Base-by-base conservation (phyloP, 1,140 invertebrate genomes). In the Aphaenogaster ashmeadi region DNA sequence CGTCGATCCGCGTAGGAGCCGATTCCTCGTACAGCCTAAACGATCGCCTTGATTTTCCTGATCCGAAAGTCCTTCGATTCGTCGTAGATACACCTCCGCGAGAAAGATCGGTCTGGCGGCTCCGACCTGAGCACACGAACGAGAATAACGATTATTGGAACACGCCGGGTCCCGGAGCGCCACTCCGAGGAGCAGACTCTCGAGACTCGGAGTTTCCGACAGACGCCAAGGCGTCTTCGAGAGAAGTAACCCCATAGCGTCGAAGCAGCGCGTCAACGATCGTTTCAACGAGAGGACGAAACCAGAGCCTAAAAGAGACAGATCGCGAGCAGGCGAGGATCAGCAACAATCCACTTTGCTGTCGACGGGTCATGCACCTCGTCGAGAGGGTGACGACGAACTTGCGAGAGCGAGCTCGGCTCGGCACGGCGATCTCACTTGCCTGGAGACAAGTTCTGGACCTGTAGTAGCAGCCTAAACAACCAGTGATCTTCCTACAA, bases 391-490 rank as follows among this genome's bases (percentile, higher is more conserved):
- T 72, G 80, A 86, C 90, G 86, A 67, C 74, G 77, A 88, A 88
- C 81, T 86, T 81, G 72, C 44, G 71, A 87, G 74, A 54, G 47
- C 62, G 64, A 21, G 86, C 89, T 90, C 79, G 52, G 47, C 47
- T 87, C 67, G 67, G 58, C 74, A 38, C 50, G 50, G n/a, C 60
- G 66, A 58, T 11, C 72, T 58, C 52, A 13, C 38, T 62, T 44
- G 27, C 11, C 38, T 11, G 47, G 60, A 84, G 86, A 90, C 88
- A 88, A 79, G 88, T 87, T 67, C 88, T 87, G 72, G 77, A 88
- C 89, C 89, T 90, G 89, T 90, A 87, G 66, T 58, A 84, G 88
- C 62, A 89, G 89, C 89, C 89, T 90, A 69, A 87, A 74, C 80
- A 75, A 84, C 80, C 79, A 88, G 74, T 80, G 89, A 90, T 90